Evolutionary conservation across 92 coral and sea anemone species (phyloP), one percentile per base, ranked within the genome.

Genomic region (Pocillopora meandrina): DNA sequence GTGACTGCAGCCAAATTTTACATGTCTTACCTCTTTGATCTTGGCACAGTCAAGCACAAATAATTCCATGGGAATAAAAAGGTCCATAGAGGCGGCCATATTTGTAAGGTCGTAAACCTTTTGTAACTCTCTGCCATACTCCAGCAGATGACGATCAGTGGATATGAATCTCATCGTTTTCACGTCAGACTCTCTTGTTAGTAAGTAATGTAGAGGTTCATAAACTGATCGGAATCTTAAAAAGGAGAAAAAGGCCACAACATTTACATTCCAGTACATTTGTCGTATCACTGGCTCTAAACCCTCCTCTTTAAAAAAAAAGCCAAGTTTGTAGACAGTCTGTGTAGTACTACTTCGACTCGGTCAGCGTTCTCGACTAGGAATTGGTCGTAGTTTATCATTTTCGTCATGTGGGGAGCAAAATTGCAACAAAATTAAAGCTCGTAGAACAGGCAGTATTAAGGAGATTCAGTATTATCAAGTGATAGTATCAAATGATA

Each of bases 21-120:
- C 35, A n/a, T 20, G 9, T 35, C 86, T 56, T 80, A 96, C 98
- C 89, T 92, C 90, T 57, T 96, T 96, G 21, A 96, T 90, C 68
- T 61, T 82, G 69, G 92, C 89, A 80, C 98, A 96, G 79, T 92
- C 96, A 79, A 96, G 83, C 56, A 91, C 89, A 87, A 96, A 96
- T 65, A 96, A 86, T 71, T 92, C 98, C 98, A 94, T 96, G 7
- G 98, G 98, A 68, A 94, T 94, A 23, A 87, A 86, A 76, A 94
- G 79, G 67, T 94, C 98, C 98, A 96, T 96, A 12, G 90, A 92
- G 49, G 94, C 90, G 1, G 94, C 96, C 64, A 91, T 85, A 10
- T 91, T 89, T 20, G 90, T 64, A 33, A 94, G 88, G 19, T 90
- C 90, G 72, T 96, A 96, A 56, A 92, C 84, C 61, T 96, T 90